phyloP scores from a whole-genome alignment of 2,113 vertebrate genomes.

The Picathartes gymnocephalus region DNA sequence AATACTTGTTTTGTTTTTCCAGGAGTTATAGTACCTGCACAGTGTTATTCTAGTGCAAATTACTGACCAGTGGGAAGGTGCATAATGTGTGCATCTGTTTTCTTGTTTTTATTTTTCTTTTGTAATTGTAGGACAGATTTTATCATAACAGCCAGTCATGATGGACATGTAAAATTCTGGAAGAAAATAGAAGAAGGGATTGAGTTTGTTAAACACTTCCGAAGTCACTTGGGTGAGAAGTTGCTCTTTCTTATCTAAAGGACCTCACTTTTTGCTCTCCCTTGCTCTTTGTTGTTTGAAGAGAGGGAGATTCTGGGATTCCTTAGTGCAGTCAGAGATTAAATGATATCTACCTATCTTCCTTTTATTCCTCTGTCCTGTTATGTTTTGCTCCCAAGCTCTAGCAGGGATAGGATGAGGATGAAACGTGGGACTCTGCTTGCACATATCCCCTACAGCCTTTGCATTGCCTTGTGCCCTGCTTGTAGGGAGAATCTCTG shows the following conservation, averaged over 20 bases:
- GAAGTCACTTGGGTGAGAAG: constrained; percentile 87
- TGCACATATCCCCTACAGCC: neutral
- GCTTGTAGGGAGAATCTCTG: neutral
- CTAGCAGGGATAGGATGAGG: neutral
- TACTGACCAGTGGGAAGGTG: neutral
- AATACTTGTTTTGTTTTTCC: neutral
- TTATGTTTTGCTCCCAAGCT: neutral
- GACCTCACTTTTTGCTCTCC: neutral
- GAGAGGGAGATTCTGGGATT: neutral
- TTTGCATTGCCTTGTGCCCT: neutral
- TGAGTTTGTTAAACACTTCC: constrained; percentile 98
- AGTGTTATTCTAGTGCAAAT: neutral
- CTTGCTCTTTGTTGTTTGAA: neutral
- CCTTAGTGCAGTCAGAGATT: neutral
- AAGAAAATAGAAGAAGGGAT: constrained; percentile 95
- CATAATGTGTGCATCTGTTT: neutral
- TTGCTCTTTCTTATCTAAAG: neutral
- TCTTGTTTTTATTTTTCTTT: neutral
- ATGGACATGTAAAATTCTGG: constrained; percentile 98
- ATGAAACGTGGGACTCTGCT: neutral
- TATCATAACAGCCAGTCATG: constrained; percentile 95
- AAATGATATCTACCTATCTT: accelerated
- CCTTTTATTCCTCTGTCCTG: neutral
- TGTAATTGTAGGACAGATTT: constrained; percentile 87
- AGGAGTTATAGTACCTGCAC: neutral